A percentile compares a stretch with the other conserved stretches of the same genome.
phyloP scores from a whole-genome alignment of 2,888 invertebrate species.

The Pyrrhia umbra region DNA sequence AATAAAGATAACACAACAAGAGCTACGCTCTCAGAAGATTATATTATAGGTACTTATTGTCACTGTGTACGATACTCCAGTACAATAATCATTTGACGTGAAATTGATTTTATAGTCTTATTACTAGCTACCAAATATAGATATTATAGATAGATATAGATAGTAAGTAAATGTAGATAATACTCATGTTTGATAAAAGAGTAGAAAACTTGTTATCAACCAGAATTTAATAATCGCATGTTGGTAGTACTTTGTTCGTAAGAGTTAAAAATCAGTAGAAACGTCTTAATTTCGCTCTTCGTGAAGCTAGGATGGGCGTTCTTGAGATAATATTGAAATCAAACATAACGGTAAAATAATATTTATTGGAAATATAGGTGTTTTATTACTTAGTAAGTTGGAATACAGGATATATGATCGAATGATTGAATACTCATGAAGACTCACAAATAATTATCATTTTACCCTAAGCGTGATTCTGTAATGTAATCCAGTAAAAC shows the following conservation, averaged over 20 bases:
- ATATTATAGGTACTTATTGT: too few species aligned
- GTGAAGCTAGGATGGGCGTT: too few species aligned
- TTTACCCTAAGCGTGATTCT: conserved; percentile 10
- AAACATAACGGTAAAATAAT: too few species aligned
- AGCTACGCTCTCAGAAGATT: conserved; percentile 1
- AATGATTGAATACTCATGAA: neutral
- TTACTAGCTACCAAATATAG: neutral
- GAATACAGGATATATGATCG: neutral
- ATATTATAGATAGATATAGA: neutral
- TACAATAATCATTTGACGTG: conserved; percentile 8
- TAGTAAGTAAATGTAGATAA: neutral
- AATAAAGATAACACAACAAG: conserved; percentile 4
- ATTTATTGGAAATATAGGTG: too few species aligned
- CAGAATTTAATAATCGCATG: too few species aligned
- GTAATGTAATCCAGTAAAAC: neutral
- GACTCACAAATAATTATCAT: neutral
- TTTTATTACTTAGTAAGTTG: too few species aligned
- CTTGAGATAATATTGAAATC: too few species aligned
- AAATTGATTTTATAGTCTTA: neutral
- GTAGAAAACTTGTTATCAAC: too few species aligned
- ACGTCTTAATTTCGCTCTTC: too few species aligned
- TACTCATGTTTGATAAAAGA: neutral
- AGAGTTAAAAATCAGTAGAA: too few species aligned
- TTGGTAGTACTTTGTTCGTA: too few species aligned
- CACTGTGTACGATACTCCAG: conserved; percentile 11